Base-by-base conservation (phyloP, 2,888 invertebrate genomes). In the Tenthredo amoena region DNA sequence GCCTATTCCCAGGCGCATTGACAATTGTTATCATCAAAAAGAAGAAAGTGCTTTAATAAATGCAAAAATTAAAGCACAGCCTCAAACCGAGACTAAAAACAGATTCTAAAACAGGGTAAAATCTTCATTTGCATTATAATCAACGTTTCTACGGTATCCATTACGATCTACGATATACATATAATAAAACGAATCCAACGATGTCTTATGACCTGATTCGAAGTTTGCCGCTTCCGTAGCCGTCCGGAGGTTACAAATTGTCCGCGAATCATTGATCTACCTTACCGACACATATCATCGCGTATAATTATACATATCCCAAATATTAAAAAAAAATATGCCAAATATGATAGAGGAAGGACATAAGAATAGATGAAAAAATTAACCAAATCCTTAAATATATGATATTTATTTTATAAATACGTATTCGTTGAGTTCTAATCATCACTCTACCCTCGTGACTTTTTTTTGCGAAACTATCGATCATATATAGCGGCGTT, bases 401-500 rank as follows among this genome's bases (percentile, higher is more conserved):
- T 18, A 34, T 18, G 12, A 68, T 34, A 34, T 68, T 10, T 34
- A 15, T 7, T 34, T 34, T 15, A 3, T 10, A 62, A 26, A 62
- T 10, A 3, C 9, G 4, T 26, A 10, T 26, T 62, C 10, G 26
- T 62, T 26, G 3, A 62, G 21, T 62, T 62, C 21, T 12, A 62
- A 12, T 62, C 21, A 34, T 26, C 18, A 68, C 2, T 68, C 2
- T 34, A 34, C 15, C 15, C 26, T 34, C 31, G 31, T 21, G 26
- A 31, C 10, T 65, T 68, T 18, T 68, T 21, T 21, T 74, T 4
- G 43, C 21, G 21, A 43, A 74, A 40, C 74, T 26, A 15, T 18
- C 21, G 40, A 74, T 74, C 74, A 40, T 55, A 74, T 74, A 68
- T 34, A 68, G 50, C 31, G 9, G 77, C 55, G 34, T 77, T 74